phyloP scores from a whole-genome alignment of 2,113 vertebrate genomes.

The Verasper variegatus region DNA sequence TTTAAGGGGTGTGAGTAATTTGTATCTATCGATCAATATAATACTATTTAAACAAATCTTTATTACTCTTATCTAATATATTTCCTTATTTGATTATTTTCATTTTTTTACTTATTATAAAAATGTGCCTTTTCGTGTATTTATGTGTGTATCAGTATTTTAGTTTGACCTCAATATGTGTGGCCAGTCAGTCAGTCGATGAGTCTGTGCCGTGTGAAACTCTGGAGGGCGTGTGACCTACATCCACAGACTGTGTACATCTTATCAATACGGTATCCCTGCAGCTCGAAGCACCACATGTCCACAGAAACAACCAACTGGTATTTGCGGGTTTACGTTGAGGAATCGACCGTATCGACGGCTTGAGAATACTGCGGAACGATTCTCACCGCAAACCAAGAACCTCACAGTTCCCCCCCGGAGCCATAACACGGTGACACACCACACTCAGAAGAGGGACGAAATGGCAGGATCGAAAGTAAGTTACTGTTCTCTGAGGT shows the following conservation, averaged over 20 bases:
- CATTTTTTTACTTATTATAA: too few relatives aligned
- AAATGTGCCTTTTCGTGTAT: too few relatives aligned
- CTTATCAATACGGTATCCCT: not conserved
- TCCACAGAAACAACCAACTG: too few relatives aligned
- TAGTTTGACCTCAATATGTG: not conserved
- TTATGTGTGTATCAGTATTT: not conserved
- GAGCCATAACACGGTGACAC: conserved; percentile 74
- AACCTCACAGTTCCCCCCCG: conserved; percentile 59
- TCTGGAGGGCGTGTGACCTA: conserved; percentile 50
- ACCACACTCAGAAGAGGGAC: not conserved
- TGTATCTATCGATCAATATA: too few relatives aligned
- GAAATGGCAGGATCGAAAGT: conserved; percentile 79
- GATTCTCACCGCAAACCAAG: not conserved
- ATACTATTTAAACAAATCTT: too few relatives aligned
- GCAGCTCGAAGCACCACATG: not conserved
- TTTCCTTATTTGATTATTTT: too few relatives aligned
- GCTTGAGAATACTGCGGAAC: not conserved
- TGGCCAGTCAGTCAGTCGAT: too few relatives aligned
- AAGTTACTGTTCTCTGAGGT: conserved; percentile 9
- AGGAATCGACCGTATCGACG: too few relatives aligned
- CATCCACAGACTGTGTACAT: conserved; percentile 3
- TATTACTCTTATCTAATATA: too few relatives aligned
- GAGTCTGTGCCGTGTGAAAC: conserved; percentile 5
- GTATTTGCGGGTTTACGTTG: not conserved
- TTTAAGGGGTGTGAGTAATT: too few relatives aligned